Base-by-base conservation (phyloP, 2,113 vertebrate genomes). In the Taurulus bubalis region DNA sequence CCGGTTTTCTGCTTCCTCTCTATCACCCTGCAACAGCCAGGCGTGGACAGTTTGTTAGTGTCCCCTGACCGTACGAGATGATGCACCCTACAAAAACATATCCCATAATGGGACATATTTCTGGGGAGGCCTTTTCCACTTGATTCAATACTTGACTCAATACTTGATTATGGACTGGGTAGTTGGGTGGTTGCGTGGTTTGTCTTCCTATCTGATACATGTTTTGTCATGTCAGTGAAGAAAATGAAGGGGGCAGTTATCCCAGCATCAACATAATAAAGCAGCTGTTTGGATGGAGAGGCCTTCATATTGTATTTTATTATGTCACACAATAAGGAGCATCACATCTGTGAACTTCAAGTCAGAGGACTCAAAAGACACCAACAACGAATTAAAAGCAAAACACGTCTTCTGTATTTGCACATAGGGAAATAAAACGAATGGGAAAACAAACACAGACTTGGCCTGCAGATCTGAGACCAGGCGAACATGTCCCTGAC, bases 1-100 rank as follows among this genome's bases (percentile, higher is more conserved):
- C 96, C 96, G 14, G 94, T 83, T 55, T 97, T 96, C 87, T 97
- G 97, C 59, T 93, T 96, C 95, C 93, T 98, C 90, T 99, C 98
- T 56, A 98, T 90, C 82, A 96, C 96, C 94, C 97, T 99, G 95
- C 20, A 88, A 79, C 60, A 84, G 53, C 66, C 81, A 86, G 63
- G 45, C 32, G 64, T 62, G 68, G 55, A 80, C 20, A 58, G 68
- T 32, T 9, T 56, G 66, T 56, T 65, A 22, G 40, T 32, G 40
- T 36, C 16, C 36, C 47, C 11, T 5, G 2, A 4, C 9, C 69
- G 71, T 22, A 8, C 51, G 49, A 75, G 69, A 56, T 22, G 26
- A 66, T 7, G 51, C 26, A 15, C 3, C 15, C 40, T 15, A 63
- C 4, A 42, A 20, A 56, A 4, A 42, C 20, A 6, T 14, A 9